phyloP scores from a whole-genome alignment of 2,888 invertebrate species.

The Phengaris alcon region DNA sequence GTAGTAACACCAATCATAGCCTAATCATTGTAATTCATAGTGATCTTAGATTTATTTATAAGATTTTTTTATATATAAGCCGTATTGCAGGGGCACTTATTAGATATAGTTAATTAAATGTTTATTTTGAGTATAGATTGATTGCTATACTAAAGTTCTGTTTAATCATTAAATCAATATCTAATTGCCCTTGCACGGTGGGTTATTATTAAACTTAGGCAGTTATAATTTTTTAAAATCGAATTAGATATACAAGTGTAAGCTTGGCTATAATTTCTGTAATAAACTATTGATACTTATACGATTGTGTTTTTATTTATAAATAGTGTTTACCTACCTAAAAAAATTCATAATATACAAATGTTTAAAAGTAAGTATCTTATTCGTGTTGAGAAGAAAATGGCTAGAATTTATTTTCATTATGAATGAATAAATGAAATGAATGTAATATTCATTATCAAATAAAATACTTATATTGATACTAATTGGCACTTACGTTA shows the following conservation, averaged over 20 bases:
- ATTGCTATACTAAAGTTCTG: constrained; percentile 26
- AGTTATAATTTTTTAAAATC: constrained; percentile 66
- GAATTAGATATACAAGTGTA: constrained; percentile 72
- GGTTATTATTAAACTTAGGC: constrained; percentile 60
- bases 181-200: constrained; percentile 47
- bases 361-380: too few species aligned
- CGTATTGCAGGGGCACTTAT: constrained; percentile 48
- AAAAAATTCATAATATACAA: too few species aligned
- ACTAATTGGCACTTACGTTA: too few species aligned
- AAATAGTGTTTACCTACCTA: not conserved
- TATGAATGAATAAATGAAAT: too few species aligned
- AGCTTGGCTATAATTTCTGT: constrained; percentile 79
- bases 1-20: constrained; percentile 78
- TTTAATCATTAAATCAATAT: constrained; percentile 31
- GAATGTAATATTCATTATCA: too few species aligned
- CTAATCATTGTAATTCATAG: constrained; percentile 71
- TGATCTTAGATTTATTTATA: constrained; percentile 73
- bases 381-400: too few species aligned
- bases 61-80: constrained; percentile 65
- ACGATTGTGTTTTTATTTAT: constrained; percentile 46
- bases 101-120: constrained; percentile 6
- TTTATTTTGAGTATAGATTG: constrained; percentile 28
- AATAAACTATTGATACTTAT: constrained; percentile 77
- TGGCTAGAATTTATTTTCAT: too few species aligned
- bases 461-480: too few species aligned